phyloP scores from a whole-genome alignment of 1,140 invertebrate genomes.

The Brachionus calyciflorus region DNA sequence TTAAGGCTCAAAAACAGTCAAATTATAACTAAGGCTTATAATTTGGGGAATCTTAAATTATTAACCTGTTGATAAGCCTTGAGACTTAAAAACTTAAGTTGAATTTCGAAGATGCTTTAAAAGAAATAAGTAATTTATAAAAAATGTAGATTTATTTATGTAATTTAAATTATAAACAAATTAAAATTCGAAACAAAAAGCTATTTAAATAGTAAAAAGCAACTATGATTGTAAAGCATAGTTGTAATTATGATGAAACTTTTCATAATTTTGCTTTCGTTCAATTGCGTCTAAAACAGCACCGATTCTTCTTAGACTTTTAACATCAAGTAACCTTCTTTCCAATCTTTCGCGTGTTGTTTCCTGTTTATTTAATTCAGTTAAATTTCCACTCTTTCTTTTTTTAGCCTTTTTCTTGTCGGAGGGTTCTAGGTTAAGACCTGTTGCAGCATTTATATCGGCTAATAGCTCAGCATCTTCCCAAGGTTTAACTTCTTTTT shows the following conservation, averaged over 20 bases:
- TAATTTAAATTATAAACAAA: not conserved
- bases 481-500: slow-evolving; percentile 61
- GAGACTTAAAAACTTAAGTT: too few species aligned
- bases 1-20: too few species aligned
- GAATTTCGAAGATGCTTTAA: too few species aligned
- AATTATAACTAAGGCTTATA: too few species aligned
- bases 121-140: too few species aligned
- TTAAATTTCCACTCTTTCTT: slow-evolving; percentile 56
- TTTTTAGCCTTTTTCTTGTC: slow-evolving; percentile 48
- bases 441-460: slow-evolving; percentile 61
- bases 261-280: slow-evolving; percentile 62
- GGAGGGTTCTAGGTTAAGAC: slow-evolving; percentile 54
- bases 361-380: slow-evolving; percentile 55
- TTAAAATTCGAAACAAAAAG: too few species aligned
- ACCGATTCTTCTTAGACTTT: slow-evolving; percentile 58
- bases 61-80: too few species aligned
- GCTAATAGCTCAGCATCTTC: slow-evolving; percentile 65
- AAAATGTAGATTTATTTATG: too few species aligned
- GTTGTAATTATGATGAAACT: slow-evolving; percentile 66
- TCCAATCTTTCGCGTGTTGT: slow-evolving; percentile 57
- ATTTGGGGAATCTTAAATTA: too few species aligned
- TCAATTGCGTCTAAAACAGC: slow-evolving; percentile 59
- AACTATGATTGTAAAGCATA: slow-evolving; percentile 53
- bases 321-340: slow-evolving; percentile 56
- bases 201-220: not conserved